Evolutionary conservation across 2,888 invertebrate genomes (phyloP).

Genomic region (Orthosia gothica): DNA sequence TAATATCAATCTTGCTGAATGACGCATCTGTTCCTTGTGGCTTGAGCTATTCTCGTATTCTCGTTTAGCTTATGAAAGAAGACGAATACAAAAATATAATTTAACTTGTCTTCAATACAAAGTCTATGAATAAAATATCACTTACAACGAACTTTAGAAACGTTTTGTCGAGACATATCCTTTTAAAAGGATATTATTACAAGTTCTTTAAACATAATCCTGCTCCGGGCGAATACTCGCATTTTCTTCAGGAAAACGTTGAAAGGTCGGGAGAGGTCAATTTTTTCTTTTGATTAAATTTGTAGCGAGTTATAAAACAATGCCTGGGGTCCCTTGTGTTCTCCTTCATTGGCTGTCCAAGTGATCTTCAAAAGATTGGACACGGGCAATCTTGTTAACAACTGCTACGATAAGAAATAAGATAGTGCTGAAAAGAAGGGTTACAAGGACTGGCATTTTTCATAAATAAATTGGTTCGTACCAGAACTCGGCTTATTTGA

Average conservation of each 20-base stretch:
- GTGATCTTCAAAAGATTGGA: conserved; percentile 57
- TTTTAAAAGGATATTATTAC: conserved; percentile 47
- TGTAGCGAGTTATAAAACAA: conserved; percentile 53
- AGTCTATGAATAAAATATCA: conserved; percentile 36
- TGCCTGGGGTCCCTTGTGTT: conserved; percentile 35
- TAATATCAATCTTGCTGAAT: neutral
- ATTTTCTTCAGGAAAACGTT: conserved; percentile 36
- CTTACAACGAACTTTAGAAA: conserved; percentile 21
- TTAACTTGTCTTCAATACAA: neutral
- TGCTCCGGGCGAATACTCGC: conserved; percentile 15
- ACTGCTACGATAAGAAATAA: conserved; percentile 26
- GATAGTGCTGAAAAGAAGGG: conserved; percentile 14
- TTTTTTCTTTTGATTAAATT: conserved; percentile 64
- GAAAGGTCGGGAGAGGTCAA: conserved; percentile 42
- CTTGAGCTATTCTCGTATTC: neutral
- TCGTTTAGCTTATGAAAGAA: neutral
- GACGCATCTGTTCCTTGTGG: neutral
- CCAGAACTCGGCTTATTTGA: neutral
- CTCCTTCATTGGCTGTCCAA: conserved; percentile 38
- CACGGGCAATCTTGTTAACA: conserved; percentile 48
- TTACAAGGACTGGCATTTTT: neutral
- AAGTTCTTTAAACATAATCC: conserved; percentile 22
- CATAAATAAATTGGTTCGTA: neutral
- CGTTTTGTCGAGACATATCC: conserved; percentile 43
- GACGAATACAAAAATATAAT: neutral